Base-by-base conservation (phyloP, 2,113 vertebrate genomes). In the Cynoglossus semilaevis region DNA sequence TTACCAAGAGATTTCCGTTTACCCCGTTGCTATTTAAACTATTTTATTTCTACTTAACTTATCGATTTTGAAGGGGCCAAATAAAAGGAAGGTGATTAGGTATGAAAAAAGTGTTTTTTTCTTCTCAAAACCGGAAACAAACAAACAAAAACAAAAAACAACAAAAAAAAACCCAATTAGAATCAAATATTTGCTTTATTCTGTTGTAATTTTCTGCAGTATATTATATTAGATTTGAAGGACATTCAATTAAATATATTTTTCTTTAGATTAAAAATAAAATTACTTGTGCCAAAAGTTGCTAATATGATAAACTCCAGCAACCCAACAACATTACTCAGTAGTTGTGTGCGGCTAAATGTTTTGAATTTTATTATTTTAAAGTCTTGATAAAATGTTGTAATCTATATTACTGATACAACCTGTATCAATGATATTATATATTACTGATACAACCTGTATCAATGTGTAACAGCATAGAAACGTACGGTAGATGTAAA, bases 391-490 rank as follows among this genome's bases (percentile, higher is more conserved):
- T 51, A 14, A 67, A 70, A 66, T 58, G 47, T 66, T 63, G 35
- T 10, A 12, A 43, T 49, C 8, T 55, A 19, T 47, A 41, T n/a
- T n/a, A n/a, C n/a, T 15, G 37, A 51, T 22, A 67, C 13, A 48
- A 9, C 42, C 2, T 5, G 47, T 60, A 54, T 35, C 38, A 2
- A 29, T 29, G 22, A n/a, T n/a, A n/a, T n/a, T n/a, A n/a, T n/a
- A n/a, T n/a, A n/a, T n/a, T n/a, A n/a, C n/a, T 15, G 37, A 51
- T 22, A 67, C 13, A 48, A 9, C 42, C 2, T 5, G 47, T 60
- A 54, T 35, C 38, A 2, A 29, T 29, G 22, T 29, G 22, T 29
- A 79, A 73, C 70, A 81, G 70, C 65, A 58, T 16, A 34, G 35
- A 37, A 63, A 44, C 51, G 58, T 62, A 50, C 43, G 42, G 41